Base-by-base conservation (phyloP, 2,797 vertebrate genomes). In the Aldrovandia affinis region DNA sequence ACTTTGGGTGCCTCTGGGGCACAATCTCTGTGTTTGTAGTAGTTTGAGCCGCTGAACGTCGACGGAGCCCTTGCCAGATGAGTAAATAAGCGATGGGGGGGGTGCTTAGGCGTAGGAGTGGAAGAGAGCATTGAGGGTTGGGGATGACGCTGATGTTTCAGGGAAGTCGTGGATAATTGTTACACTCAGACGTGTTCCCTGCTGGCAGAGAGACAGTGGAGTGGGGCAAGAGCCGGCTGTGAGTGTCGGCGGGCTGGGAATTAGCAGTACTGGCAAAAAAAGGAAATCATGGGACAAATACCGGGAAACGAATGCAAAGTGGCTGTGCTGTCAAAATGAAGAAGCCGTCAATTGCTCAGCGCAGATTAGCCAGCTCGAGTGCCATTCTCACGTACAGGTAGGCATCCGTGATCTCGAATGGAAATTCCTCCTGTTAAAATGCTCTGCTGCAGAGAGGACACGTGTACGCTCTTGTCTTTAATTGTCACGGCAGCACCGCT, bases 1-100 rank as follows among this genome's bases (percentile, higher is more conserved):
- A 25, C 22, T 42, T 44, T 44, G 20, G 33, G 54, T 81, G 61
- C 85, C 88, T 28, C 22, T 3, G 86, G 63, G 65, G 88, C 61
- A 12, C 65, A 28, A 12, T 75, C 39, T 42, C 20, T 7, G 20
- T 75, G 39, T 42, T 25, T 75, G 70, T 44, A 44, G 20, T 44
- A 25, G 70, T 10, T 44, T n/a, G 28, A 36, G 33, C 65, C 14
- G 5, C 14, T 14, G 36, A 39, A 70, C 36, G 2, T 70, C 4
- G 63, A 68, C 28, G 12, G 15, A 10, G 65, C 65, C 30, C 65
- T 70, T 39, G 18, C 6, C 1, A 30, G 30, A 70, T 20, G 33
- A 30, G 10, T 15, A 20, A 70, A 70, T 18, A 39, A 36, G 36
- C 30, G 1, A 5, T 39, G 39, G 18, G 0, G 4, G 39, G 12